Conservation (phyloP, 1,140 invertebrate genomes). For the Drosophila bipectinata region DNA sequence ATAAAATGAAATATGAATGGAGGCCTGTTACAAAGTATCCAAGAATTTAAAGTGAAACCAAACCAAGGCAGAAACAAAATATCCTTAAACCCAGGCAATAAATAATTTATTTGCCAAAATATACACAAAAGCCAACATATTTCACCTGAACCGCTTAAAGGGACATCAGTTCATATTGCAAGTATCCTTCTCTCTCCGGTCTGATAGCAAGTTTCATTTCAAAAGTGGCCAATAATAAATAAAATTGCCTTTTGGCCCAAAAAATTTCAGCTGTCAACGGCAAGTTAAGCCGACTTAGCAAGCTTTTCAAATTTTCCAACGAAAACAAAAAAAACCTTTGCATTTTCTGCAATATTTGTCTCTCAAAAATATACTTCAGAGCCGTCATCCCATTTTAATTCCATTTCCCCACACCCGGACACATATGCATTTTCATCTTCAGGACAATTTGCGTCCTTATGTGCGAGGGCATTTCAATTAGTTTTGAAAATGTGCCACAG, state of each 20-base stretch:
- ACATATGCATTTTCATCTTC: too few relatives aligned
- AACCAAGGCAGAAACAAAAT: too few relatives aligned
- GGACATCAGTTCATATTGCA: too few relatives aligned
- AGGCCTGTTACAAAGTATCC: too few relatives aligned
- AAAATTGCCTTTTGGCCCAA: conserved; percentile 14
- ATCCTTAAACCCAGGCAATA: too few relatives aligned
- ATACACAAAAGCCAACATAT: too few relatives aligned
- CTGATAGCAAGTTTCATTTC: neutral
- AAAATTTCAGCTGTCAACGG: conserved; percentile 13
- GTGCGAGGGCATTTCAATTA: conserved; percentile 64
- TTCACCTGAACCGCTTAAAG: too few relatives aligned
- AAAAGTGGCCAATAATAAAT: neutral
- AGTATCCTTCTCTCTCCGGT: too few relatives aligned
- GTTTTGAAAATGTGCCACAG: conserved; percentile 38
- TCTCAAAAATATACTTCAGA: conserved; percentile 3
- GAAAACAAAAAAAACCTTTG: conserved; percentile 2
- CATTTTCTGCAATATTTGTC: conserved; percentile 23
- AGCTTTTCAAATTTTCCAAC: conserved; percentile 23
- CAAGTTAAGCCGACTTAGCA: conserved; percentile 42
- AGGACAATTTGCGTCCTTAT: neutral
- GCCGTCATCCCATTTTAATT: conserved; percentile 6
- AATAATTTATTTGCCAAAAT: too few relatives aligned
- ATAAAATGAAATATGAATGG: too few relatives aligned
- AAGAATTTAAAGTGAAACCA: too few relatives aligned
- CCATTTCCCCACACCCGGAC: neutral